Evolutionary conservation across 2,113 vertebrate genomes (phyloP).

Genomic region (Ochotona curzoniae): DNA sequence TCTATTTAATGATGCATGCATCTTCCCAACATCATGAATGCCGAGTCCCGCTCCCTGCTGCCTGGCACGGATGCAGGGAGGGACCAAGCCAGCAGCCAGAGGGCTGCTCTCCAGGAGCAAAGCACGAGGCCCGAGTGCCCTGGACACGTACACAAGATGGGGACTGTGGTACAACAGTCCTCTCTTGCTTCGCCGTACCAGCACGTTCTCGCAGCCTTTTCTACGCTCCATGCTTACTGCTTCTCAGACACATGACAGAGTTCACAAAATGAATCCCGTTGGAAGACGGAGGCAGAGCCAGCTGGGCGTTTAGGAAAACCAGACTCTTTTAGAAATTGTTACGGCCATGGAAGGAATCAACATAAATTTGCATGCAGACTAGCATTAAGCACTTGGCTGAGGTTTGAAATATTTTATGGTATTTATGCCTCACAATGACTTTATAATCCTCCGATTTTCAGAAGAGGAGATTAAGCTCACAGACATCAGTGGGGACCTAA

Average conservation of each 20-base stretch:
- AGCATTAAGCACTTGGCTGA: not conserved
- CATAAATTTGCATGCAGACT: not conserved
- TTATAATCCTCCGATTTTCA: not conserved
- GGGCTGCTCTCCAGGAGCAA: not conserved
- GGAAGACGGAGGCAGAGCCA: not conserved
- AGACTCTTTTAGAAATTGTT: not conserved
- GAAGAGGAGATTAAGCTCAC: not conserved
- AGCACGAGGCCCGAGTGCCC: not conserved
- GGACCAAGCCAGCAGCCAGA: not conserved
- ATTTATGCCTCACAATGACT: not conserved
- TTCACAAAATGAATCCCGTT: not conserved
- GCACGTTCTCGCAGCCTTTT: not conserved
- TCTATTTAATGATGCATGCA: slow-evolving; percentile 30
- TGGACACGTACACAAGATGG: not conserved
- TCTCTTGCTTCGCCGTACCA: not conserved
- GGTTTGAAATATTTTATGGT: slow-evolving; percentile 16
- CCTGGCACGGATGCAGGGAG: not conserved
- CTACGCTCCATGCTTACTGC: not conserved
- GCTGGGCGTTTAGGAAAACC: not conserved
- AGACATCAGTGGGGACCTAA: not conserved
- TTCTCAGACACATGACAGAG: not conserved
- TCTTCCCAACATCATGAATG: not conserved
- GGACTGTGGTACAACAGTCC: not conserved
- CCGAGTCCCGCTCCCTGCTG: not conserved
- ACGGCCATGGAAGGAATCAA: not conserved